These are phyloP conservation scores for Numida meleagris DNA, from an alignment of 2,113 vertebrate species.

Conservation along the genomic window DNA sequence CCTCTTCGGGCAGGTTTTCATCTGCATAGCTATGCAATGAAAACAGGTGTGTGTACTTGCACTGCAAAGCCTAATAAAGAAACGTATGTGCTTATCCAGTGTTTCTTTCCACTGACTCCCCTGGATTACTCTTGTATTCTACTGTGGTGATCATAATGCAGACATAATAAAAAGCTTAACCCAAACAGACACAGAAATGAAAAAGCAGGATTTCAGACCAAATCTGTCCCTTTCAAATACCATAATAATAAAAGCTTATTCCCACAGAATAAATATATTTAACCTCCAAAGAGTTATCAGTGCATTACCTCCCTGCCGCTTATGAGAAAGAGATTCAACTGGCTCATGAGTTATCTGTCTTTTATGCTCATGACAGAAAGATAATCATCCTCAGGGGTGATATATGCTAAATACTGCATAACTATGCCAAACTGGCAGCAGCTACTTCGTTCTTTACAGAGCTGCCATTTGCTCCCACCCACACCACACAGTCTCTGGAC, in stretches of 20 bases:
- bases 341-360: conserved; percentile 48
- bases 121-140: conserved; percentile 6
- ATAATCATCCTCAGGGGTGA: conserved; percentile 56
- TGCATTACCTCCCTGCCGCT: conserved; percentile 10
- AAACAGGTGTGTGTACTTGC: not conserved
- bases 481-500: not conserved
- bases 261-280: conserved; percentile 36
- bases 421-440: conserved; percentile 46
- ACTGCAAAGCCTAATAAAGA: not conserved
- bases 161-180: conserved; percentile 55
- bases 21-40: not conserved
- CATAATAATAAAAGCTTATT: conserved; percentile 34
- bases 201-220: conserved; percentile 42
- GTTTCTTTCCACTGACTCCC: not conserved
- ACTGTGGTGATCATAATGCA: conserved; percentile 39
- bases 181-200: conserved; percentile 37
- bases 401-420: conserved; percentile 51
- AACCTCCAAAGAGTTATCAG: conserved; percentile 35
- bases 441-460: conserved; percentile 26
- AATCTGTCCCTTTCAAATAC: conserved; percentile 17
- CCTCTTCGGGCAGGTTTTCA: not conserved
- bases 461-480: conserved; percentile 44
- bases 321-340: conserved; percentile 49
- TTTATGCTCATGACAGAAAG: conserved; percentile 59
- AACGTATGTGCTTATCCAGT: not conserved